These are phyloP conservation scores for Okamejei kenojei DNA, from an alignment of 2,797 vertebrate species.

Conservation along the genomic window DNA sequence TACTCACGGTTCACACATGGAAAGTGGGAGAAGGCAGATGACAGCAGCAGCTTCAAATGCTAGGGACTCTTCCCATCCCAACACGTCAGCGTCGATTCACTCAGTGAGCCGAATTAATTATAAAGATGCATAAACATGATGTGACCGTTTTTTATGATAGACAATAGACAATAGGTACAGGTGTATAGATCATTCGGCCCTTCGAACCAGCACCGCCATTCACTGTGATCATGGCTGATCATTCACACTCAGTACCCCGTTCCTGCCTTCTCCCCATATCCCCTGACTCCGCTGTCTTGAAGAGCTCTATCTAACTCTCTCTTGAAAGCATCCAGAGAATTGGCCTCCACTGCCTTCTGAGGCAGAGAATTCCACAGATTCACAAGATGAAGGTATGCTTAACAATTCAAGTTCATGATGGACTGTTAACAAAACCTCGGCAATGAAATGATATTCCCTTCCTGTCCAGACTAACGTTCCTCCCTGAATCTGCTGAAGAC, in stretches of 20 bases:
- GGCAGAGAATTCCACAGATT: too few species aligned
- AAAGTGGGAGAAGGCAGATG: background rate
- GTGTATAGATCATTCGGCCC: too few species aligned
- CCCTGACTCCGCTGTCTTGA: too few species aligned
- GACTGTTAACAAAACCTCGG: background rate
- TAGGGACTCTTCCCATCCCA: background rate
- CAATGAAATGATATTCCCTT: background rate
- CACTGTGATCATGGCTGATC: too few species aligned
- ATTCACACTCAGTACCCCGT: too few species aligned
- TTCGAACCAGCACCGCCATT: too few species aligned
- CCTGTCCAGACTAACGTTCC: background rate
- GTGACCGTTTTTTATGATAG: background rate
- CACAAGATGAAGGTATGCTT: background rate
- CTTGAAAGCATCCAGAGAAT: too few species aligned
- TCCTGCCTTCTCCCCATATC: too few species aligned
- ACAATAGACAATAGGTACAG: too few species aligned
- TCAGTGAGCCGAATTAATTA: background rate
- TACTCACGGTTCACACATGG: too few species aligned
- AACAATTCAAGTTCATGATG: background rate
- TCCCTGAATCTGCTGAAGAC: background rate
- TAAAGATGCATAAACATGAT: background rate
- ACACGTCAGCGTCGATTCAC: background rate
- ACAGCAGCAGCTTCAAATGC: background rate
- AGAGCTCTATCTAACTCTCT: too few species aligned
- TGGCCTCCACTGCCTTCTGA: too few species aligned